Evolutionary conservation across 2,113 vertebrate species (phyloP), one percentile per base, ranked within the genome.

Genomic region (Oryzias javanicus): DNA sequence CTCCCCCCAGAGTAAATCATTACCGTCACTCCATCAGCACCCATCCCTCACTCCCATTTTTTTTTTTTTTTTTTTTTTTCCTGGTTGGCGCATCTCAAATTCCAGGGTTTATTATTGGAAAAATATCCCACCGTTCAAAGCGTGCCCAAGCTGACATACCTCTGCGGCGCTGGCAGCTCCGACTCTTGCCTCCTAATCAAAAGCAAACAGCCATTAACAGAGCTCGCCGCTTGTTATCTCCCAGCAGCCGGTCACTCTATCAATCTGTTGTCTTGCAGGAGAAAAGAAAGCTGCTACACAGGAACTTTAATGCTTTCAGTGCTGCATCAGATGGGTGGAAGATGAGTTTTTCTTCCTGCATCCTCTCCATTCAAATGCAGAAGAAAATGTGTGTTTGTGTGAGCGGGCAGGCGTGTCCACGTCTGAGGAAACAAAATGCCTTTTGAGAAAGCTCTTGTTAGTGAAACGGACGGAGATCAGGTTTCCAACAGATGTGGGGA

Each of bases 201-300:
- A 85, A 73, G 76, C 81, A 88, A 90, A 90, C 77, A 85, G 50
- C 74, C 51, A 71, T 88, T 83, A 82, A 69, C 70, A 63, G 55
- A 70, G 67, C 68, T 72, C 74, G 64, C 60, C 71, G 65, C 69
- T 72, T 71, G 71, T 84, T 86, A 81, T 86, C 75, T 57, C 64
- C 59, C 52, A 41, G 49, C 2, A 42, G 51, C 24, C 18, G 80
- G 51, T 81, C 80, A 82, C 72, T 80, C 70, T 74, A 88, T 86
- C 77, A 82, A 62, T 79, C 66, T 72, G 74, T 61, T 69, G 54
- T 69, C 55, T 70, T 61, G 76, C n/a, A n/a, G 48, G 24, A 51
- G 15, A 22, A 53, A 18, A 40, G 17, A 62, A 45, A 70, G 49
- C 52, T 47, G 24, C 22, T 47, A 41, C 54, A 35, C 35, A 35